A percentile compares a stretch with the other conserved stretches of the same genome.
Conservation (phyloP, 1,140 invertebrate genomes). For the Nephila pilipes region DNA sequence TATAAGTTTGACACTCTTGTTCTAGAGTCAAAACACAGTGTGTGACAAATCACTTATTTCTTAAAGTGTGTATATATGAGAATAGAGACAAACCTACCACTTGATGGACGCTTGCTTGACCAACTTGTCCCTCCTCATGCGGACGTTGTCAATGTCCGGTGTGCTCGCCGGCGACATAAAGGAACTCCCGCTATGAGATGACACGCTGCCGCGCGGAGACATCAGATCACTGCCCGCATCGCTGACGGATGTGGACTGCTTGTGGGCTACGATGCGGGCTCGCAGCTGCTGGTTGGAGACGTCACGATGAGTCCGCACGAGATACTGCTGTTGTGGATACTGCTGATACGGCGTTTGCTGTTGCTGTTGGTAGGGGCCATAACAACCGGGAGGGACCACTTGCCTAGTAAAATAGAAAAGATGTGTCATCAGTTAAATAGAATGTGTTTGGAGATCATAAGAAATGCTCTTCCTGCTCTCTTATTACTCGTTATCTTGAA, state of each 20-base stretch:
- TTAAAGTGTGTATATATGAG: too few relatives aligned
- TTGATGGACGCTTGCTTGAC: constrained; percentile 71
- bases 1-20: too few relatives aligned
- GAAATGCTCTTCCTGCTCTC: too few relatives aligned
- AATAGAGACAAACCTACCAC: constrained; percentile 1
- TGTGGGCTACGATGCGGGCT: neutral
- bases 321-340: constrained; percentile 1
- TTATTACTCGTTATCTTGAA: too few relatives aligned
- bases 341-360: neutral
- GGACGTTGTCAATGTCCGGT: constrained; percentile 16
- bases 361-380: constrained; percentile 5
- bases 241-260: neutral
- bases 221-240: neutral
- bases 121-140: constrained; percentile 54
- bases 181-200: constrained; percentile 1
- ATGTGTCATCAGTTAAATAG: too few relatives aligned
- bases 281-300: neutral
- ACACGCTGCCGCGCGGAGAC: constrained; percentile 53
- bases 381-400: constrained; percentile 9
- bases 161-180: constrained; percentile 67
- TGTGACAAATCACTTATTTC: too few relatives aligned
- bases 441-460: too few relatives aligned
- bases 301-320: neutral
- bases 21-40: too few relatives aligned
- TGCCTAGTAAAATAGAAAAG: neutral